Percentiles rank a stretch among this genome's conserved stretches.
Conservation (phyloP, 2,888 invertebrate species). For the Spatulosminthurus flaviceps region DNA sequence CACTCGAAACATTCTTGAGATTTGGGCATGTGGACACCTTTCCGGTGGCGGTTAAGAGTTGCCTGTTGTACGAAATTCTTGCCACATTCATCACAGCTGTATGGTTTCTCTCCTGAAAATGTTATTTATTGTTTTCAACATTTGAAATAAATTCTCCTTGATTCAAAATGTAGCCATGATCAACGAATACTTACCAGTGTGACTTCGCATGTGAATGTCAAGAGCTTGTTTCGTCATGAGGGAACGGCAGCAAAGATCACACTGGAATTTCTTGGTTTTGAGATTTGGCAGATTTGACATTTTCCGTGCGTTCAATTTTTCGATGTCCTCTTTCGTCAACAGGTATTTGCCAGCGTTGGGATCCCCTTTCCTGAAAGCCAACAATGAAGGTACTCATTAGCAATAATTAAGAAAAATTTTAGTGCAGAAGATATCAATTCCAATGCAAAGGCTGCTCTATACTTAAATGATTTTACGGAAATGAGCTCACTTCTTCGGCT, state of each 20-base stretch:
- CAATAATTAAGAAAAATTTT: no score
- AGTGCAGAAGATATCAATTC: no score
- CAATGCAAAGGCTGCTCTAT: no score
- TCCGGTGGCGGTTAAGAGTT: constrained; percentile 60
- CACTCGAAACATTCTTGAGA: constrained; percentile 62
- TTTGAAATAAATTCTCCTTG: background rate
- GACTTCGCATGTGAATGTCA: constrained; percentile 62
- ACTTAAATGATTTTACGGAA: no score
- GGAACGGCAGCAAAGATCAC: constrained; percentile 61
- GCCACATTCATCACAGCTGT: constrained; percentile 59
- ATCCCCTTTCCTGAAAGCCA: constrained; percentile 40
- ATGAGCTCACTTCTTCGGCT: constrained; percentile 35
- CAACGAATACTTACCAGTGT: constrained; percentile 53
- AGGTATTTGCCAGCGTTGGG: constrained; percentile 47
- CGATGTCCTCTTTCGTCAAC: constrained; percentile 45
- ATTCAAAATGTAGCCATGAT: no score
- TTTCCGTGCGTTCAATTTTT: constrained; percentile 42
- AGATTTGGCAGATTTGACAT: constrained; percentile 34
- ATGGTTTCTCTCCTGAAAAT: constrained; percentile 58
- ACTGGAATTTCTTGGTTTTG: constrained; percentile 59
- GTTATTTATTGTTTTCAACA: background rate
- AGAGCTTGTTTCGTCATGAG: constrained; percentile 62
- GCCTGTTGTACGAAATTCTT: constrained; percentile 61
- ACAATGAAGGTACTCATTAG: no score
- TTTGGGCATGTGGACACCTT: constrained; percentile 62